These are phyloP conservation scores for Mobula hypostoma DNA, from an alignment of 2,113 vertebrate species.

Conservation along the genomic window DNA sequence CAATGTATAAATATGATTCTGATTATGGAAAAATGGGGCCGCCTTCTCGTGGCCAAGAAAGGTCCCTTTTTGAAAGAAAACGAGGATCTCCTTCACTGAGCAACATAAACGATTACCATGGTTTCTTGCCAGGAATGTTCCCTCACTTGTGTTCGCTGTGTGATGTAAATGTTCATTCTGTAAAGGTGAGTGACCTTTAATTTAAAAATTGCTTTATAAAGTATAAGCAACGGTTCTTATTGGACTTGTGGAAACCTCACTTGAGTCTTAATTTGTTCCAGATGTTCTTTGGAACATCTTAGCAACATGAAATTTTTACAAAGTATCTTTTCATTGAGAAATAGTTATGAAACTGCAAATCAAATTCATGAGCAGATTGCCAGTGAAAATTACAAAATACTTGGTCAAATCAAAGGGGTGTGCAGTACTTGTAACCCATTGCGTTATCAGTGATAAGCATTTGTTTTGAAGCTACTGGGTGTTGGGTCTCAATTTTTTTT, in stretches of 20 bases:
- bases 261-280: constrained; percentile 37
- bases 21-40: constrained; percentile 73
- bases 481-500: not conserved
- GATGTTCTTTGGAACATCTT: constrained; percentile 32
- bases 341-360: constrained; percentile 9
- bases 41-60: constrained; percentile 60
- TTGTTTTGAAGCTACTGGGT: not conserved
- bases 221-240: constrained; percentile 29
- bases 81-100: constrained; percentile 76
- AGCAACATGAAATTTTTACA: constrained; percentile 21
- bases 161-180: constrained; percentile 77
- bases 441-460: not conserved
- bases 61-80: constrained; percentile 77
- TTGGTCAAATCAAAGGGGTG: constrained; percentile 35
- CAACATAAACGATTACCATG: constrained; percentile 80
- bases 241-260: constrained; percentile 31
- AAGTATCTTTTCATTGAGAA: constrained; percentile 2
- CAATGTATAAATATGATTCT: constrained; percentile 66
- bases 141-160: constrained; percentile 79
- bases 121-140: constrained; percentile 74
- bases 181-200: constrained; percentile 66
- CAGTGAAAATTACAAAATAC: not conserved
- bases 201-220: constrained; percentile 36
- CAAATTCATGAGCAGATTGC: constrained; percentile 29
- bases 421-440: constrained; percentile 35